Conservation (phyloP, 30 jellyfish, hydroid and myxozoan genomes). For the Aurelia coerulea region DNA sequence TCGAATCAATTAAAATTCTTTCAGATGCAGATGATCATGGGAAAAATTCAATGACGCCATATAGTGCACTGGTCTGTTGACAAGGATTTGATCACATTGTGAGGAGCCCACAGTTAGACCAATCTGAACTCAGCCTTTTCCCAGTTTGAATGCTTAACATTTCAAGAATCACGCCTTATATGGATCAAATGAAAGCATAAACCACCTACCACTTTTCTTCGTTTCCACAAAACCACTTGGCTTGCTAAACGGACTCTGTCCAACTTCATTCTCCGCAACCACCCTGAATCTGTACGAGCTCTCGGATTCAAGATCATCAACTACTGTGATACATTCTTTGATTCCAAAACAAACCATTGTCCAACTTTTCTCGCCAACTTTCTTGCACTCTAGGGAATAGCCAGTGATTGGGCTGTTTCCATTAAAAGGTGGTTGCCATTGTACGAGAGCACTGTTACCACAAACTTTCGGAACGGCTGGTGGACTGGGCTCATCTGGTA, state of each 20-base stretch:
- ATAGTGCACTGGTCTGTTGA: no score
- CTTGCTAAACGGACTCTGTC: conserved; percentile 86
- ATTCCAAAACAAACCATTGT: conserved; percentile 75
- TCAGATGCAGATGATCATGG: no score
- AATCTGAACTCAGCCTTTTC: no score
- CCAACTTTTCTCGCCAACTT: conserved; percentile 94
- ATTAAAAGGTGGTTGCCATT: conserved; percentile 96
- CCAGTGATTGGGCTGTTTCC: conserved; percentile 91
- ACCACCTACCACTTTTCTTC: conserved; percentile 63
- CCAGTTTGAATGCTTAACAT: no score
- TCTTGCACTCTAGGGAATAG: conserved; percentile 79
- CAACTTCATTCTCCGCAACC: conserved; percentile 83
- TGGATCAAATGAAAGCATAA: no score
- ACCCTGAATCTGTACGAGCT: conserved; percentile 91
- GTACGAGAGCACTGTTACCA: conserved; percentile 94
- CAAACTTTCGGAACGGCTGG: conserved; percentile 87
- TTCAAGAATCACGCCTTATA: no score
- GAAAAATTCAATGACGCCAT: no score
- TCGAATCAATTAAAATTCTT: no score
- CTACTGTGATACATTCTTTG: conserved; percentile 80
- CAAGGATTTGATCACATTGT: no score
- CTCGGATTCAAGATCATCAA: conserved; percentile 88
- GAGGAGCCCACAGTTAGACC: no score
- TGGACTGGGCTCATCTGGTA: conserved; percentile 88
- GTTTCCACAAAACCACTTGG: conserved; percentile 87